These are phyloP conservation scores for Dicycla oo DNA, from an alignment of 2,888 invertebrate species.

Conservation along the genomic window DNA sequence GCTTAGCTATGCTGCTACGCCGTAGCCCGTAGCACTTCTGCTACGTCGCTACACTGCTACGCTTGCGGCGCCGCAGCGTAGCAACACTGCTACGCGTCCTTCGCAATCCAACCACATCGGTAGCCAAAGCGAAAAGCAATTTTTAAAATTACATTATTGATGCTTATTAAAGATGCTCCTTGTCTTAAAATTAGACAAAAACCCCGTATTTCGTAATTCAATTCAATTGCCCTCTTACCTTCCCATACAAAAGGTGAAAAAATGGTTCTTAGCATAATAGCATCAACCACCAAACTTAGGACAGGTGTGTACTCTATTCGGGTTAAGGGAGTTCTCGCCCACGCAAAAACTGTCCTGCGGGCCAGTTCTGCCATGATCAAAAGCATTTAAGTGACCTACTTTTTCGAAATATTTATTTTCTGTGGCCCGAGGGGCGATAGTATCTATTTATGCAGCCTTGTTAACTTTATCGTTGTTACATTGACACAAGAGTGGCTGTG, in stretches of 20 bases:
- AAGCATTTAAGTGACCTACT: slow-evolving; percentile 65
- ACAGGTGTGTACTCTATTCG: slow-evolving; percentile 50
- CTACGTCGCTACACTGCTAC: not conserved
- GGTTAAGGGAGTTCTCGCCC: too few relatives aligned
- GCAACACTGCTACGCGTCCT: not conserved
- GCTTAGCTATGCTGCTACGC: not conserved
- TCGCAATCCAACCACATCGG: not conserved
- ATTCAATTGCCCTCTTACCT: slow-evolving; percentile 14
- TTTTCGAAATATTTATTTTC: slow-evolving; percentile 64
- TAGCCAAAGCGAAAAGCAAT: not conserved
- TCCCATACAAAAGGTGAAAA: slow-evolving; percentile 35
- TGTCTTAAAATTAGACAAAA: not conserved
- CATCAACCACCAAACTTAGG: slow-evolving; percentile 19
- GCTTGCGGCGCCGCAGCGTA: not conserved
- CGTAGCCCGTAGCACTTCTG: not conserved
- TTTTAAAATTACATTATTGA: not conserved
- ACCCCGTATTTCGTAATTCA: slow-evolving; percentile 13
- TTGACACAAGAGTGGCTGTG: slow-evolving; percentile 66
- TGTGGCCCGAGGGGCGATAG: slow-evolving; percentile 60
- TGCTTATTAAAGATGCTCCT: not conserved
- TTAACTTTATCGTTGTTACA: slow-evolving; percentile 69
- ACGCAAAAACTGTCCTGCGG: too few relatives aligned
- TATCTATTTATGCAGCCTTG: slow-evolving; percentile 68
- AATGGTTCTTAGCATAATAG: slow-evolving; percentile 36
- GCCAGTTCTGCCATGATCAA: slow-evolving; percentile 48